Base-by-base conservation (phyloP, 2,888 invertebrate genomes). In the Sesia bembeciformis region DNA sequence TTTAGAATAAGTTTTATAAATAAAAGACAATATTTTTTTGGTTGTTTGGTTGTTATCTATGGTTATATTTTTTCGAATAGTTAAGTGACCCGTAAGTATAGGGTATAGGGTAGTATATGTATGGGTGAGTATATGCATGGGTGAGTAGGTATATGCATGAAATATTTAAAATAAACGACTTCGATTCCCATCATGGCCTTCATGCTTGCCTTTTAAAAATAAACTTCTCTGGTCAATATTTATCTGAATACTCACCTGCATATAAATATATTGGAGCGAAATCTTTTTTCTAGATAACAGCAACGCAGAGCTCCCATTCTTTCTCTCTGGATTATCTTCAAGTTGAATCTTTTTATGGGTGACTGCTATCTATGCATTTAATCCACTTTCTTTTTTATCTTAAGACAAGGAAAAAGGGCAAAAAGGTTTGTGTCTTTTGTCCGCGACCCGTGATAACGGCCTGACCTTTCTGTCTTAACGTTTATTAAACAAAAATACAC, bases 351-450 rank as follows among this genome's bases (percentile, higher is more conserved):
- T 72, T 80, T 79, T 80, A 80, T 76, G 74, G 76, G 65, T 69
- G 74, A 72, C 73, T 68, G 77, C 74, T 84, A 85, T 85, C 85
- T 81, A 72, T 77, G 78, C 81, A 80, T 84, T 84, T 84, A 85
- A 84, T 85, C 85, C 84, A 81, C 80, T 84, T 78, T 82, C 76
- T 72, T 79, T 81, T 84, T 84, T 81, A 81, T 78, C 78, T 79
- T 70, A 73, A 77, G 76, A 74, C 74, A 79, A 73, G 73, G 71
- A 72, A 75, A 77, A 75, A 77, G 71, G 73, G 70, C 68, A 67
- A 72, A 74, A 74, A 72, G 69, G 75, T 74, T 72, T 68, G 64
- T 64, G 73, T 76, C 78, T 78, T 80, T 82, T 81, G 80, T 81
- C 72, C 75, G 64, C 70, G 73, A 70, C 71, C 74, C 70, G 60